Conservation (phyloP, 2,888 invertebrate species). For the Clostera curtula region DNA sequence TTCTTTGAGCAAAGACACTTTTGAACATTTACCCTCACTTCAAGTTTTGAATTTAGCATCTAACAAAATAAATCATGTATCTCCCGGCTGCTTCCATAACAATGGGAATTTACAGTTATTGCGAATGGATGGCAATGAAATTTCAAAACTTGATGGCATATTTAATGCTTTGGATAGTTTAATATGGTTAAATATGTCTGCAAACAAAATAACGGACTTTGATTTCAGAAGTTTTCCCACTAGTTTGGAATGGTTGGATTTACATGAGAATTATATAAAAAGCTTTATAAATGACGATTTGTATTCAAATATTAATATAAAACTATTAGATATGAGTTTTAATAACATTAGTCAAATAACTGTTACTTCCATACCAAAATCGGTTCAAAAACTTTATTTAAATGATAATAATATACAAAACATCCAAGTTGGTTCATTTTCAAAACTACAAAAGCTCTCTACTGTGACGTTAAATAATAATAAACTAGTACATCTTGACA, state of each 20-base stretch:
- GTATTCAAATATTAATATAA: conserved; percentile 75
- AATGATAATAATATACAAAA: conserved; percentile 83
- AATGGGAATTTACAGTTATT: conserved; percentile 82
- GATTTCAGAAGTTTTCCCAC: conserved; percentile 85
- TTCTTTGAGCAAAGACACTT: conserved; percentile 83
- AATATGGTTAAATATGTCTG: conserved; percentile 86
- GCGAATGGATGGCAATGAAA: conserved; percentile 86
- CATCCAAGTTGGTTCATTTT: conserved; percentile 82
- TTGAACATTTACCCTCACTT: conserved; percentile 82
- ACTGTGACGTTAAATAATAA: conserved; percentile 86
- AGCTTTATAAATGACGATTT: conserved; percentile 76
- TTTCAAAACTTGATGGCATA: conserved; percentile 80
- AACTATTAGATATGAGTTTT: conserved; percentile 83
- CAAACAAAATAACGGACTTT: conserved; percentile 83
- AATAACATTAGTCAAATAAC: conserved; percentile 81
- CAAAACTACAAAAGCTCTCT: conserved; percentile 79
- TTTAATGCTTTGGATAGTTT: conserved; percentile 81
- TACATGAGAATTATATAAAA: conserved; percentile 83
- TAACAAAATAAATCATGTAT: conserved; percentile 83
- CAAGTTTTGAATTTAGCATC: conserved; percentile 87
- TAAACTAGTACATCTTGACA: conserved; percentile 81
- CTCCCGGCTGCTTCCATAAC: conserved; percentile 82
- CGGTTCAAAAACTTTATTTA: conserved; percentile 81
- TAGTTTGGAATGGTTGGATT: conserved; percentile 85
- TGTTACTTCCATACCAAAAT: conserved; percentile 81